Base-by-base conservation (phyloP, 2,113 vertebrate species). In the Epinephelus moara region DNA sequence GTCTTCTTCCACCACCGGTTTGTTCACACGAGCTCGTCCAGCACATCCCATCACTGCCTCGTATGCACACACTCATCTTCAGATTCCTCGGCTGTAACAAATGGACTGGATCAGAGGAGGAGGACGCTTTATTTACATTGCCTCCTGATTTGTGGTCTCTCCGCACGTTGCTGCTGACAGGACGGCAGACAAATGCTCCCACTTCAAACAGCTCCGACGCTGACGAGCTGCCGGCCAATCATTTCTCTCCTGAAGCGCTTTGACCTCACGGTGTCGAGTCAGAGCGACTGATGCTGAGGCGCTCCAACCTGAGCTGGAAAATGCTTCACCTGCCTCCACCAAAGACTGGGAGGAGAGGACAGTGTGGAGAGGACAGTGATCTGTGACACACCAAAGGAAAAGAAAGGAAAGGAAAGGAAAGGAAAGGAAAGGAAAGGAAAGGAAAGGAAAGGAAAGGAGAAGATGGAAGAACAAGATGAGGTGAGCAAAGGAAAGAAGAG, bases 111-210 rank as follows among this genome's bases (percentile, higher is more conserved):
- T 55, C 23, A 60, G 13, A 56, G 50, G 49, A 66, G 68, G 78
- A 72, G 23, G 52, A 19, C 7, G 27, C 33, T 61, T 57, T 60
- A 53, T 42, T 75, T 53, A 17, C 33, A n/a, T n/a, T 33, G 4
- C 0, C 57, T 42, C 4, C 64, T 82, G 66, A 77, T 82, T 82
- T 77, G 73, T 77, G 67, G 59, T 70, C 73, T 50, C 49, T 12
- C 21, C 2, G 70, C 61, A 73, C 42, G 61, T 37, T 3, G 27
- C 62, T 7, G 70, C 61, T 67, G 70, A 78, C 75, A 15, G 61
- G 63, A 56, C 3, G 17, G 76, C 63, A 70, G 59, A 64, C 64
- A 80, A 75, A 85, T 66, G n/a, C 10, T 75, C 57, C 77, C 64
- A 70, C 59, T 80, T 85, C 77, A 85, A 85, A 80, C 33, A 25